A percentile compares a stretch with the other conserved stretches of the same genome.
These are phyloP conservation scores for Apamea epomidion DNA, from an alignment of 2,888 invertebrate genomes.

Conservation along the genomic window DNA sequence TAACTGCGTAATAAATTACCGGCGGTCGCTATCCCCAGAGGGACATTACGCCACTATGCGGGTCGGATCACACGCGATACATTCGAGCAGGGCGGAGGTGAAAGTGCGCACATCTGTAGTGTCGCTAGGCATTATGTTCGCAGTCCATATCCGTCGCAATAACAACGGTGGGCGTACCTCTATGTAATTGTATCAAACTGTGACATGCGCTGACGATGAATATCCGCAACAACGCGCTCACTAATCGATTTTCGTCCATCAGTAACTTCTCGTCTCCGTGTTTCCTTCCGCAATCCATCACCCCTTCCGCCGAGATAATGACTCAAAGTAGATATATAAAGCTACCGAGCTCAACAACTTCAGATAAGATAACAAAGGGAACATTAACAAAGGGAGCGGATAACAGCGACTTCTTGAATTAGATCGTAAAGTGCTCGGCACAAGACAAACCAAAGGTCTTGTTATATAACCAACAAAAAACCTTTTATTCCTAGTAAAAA, in stretches of 20 bases:
- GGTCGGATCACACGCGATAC: conserved; percentile 77
- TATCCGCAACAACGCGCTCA: conserved; percentile 48
- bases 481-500: conserved; percentile 25
- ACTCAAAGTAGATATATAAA: conserved; percentile 67
- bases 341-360: conserved; percentile 65
- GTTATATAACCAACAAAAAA: conserved; percentile 35
- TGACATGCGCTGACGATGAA: conserved; percentile 45
- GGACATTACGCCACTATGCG: conserved; percentile 75
- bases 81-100: conserved; percentile 82
- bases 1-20: conserved; percentile 70
- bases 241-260: conserved; percentile 55
- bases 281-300: conserved; percentile 58
- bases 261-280: conserved; percentile 47
- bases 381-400: conserved; percentile 64
- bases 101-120: conserved; percentile 83
- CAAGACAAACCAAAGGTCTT: conserved; percentile 19
- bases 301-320: conserved; percentile 61
- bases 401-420: conserved; percentile 58
- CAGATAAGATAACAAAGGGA: conserved; percentile 74
- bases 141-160: conserved; percentile 72
- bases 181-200: conserved; percentile 63
- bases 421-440: conserved; percentile 39
- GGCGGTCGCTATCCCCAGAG: conserved; percentile 68
- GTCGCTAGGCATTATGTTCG: conserved; percentile 68
- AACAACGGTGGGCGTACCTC: conserved; percentile 76